Percentiles rank a stretch among this genome's conserved stretches.
phyloP scores from a whole-genome alignment of 2,888 invertebrate species.

The Andrena camellia region DNA sequence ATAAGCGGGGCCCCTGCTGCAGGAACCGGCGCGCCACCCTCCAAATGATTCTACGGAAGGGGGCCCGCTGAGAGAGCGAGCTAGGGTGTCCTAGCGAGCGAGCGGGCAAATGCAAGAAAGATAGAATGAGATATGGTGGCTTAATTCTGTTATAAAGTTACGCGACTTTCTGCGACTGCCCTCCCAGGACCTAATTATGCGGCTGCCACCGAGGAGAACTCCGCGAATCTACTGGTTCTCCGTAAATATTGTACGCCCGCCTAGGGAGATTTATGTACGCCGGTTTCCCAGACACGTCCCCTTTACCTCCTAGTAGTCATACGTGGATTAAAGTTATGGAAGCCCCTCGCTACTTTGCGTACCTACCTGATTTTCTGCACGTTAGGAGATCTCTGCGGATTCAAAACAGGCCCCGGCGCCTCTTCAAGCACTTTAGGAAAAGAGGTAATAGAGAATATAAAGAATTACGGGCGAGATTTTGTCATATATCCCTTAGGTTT shows the following conservation, averaged over 20 bases:
- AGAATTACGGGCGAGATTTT: too few relatives aligned
- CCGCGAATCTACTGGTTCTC: constrained; percentile 38
- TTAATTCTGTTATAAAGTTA: constrained; percentile 62
- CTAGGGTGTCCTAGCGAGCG: background rate
- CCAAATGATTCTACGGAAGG: constrained; percentile 41
- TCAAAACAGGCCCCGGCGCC: too few relatives aligned
- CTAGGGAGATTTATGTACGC: constrained; percentile 24
- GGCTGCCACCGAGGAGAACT: constrained; percentile 39
- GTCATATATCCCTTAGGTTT: too few relatives aligned
- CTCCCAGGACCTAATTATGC: constrained; percentile 64
- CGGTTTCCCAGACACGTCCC: background rate
- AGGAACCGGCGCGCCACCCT: constrained; percentile 15
- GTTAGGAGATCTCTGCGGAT: too few relatives aligned
- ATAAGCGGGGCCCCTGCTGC: constrained; percentile 68
- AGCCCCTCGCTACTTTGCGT: background rate
- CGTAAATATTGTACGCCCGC: constrained; percentile 51
- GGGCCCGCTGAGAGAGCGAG: background rate
- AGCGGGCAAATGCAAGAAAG: constrained; percentile 20
- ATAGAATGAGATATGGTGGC: constrained; percentile 45
- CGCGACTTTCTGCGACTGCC: constrained; percentile 53
- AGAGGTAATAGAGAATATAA: too few relatives aligned
- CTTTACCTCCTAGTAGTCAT: constrained; percentile 13
- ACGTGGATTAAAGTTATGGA: constrained; percentile 4
- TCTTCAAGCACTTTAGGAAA: too few relatives aligned
- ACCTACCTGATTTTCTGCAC: too few relatives aligned